Evolutionary conservation across 1,140 invertebrate species (phyloP), one percentile per base, ranked within the genome.

Genomic region (Melitaea cinxia): DNA sequence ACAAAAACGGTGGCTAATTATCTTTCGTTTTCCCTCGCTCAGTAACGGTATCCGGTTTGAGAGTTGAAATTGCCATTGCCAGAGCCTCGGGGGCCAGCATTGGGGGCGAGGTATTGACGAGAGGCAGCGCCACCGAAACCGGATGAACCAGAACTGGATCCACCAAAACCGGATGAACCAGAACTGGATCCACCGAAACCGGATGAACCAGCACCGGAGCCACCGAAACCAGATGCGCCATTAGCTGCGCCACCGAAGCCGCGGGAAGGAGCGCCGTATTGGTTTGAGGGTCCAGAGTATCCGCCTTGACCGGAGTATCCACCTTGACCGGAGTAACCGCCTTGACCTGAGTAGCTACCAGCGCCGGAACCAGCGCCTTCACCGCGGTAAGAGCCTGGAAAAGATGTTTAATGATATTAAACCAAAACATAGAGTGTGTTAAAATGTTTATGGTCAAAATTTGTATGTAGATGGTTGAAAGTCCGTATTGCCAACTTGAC

Each of bases 51-150:
- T 21, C 88, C 88, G 30, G 85, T 77, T 71, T 88, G 83, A 4
- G 84, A 62, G 78, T 86, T 90, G 80, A 82, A 90, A 80, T 88
- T 90, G 14, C 88, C 88, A 14, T 83, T 83, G 10, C 88, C 88
- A 0, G 80, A 83, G 2, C 82, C 82, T 33, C 82, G 59, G 39
- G 79, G 72, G 5, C 85, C 84, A 54, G 84, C 77, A 60, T 84
- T 86, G 52, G 88, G 88, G 0, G 85, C 75, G 21, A 90, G 66
- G 75, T 88, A 90, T 65, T 88, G 88, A 28, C 88, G 79, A 10
- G 85, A 87, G 0, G 87, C 72, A 9, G 85, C 82, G 9, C 78
- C 79, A 17, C 75, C 75, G 61, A 80, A 78, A 4, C 73, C 75
- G 66, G 77, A 83, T 52, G 64, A 68, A 5, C 67, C 67, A 23